Evolutionary conservation across 2,113 vertebrate genomes (phyloP).

Genomic region (Heterotilapia buettikoferi): DNA sequence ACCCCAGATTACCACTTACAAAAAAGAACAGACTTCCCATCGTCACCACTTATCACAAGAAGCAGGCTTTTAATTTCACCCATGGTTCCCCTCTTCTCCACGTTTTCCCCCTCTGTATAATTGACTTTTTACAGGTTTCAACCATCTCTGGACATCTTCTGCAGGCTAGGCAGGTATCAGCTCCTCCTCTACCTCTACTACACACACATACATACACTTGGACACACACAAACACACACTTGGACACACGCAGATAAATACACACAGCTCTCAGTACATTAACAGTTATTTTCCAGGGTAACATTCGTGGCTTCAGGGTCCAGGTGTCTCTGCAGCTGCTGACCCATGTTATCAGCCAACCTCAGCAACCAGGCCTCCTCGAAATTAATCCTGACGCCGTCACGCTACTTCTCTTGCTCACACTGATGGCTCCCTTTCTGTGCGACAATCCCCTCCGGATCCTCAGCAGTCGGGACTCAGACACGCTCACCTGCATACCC

Average conservation of each 20-base stretch:
- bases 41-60: constrained; percentile 18
- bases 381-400: constrained; percentile 57
- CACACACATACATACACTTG: background rate
- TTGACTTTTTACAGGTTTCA: constrained; percentile 50
- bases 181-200: background rate
- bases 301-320: constrained; percentile 49
- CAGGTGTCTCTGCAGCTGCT: constrained; percentile 56
- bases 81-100: constrained; percentile 45
- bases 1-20: background rate
- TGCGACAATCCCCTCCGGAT: constrained; percentile 22
- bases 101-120: constrained; percentile 17
- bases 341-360: constrained; percentile 63
- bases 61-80: constrained; percentile 60
- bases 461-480: constrained; percentile 18
- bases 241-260: background rate
- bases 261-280: constrained; percentile 27
- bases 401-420: constrained; percentile 6
- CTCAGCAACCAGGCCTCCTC: constrained; percentile 42
- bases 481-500: constrained; percentile 44
- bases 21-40: background rate
- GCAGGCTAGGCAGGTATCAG: constrained; percentile 6
- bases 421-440: constrained; percentile 26
- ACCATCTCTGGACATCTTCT: constrained; percentile 40
- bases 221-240: background rate
- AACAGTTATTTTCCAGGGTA: constrained; percentile 43